Evolutionary conservation across 2,888 invertebrate genomes (phyloP).

Genomic region (Cristatella mucedo): DNA sequence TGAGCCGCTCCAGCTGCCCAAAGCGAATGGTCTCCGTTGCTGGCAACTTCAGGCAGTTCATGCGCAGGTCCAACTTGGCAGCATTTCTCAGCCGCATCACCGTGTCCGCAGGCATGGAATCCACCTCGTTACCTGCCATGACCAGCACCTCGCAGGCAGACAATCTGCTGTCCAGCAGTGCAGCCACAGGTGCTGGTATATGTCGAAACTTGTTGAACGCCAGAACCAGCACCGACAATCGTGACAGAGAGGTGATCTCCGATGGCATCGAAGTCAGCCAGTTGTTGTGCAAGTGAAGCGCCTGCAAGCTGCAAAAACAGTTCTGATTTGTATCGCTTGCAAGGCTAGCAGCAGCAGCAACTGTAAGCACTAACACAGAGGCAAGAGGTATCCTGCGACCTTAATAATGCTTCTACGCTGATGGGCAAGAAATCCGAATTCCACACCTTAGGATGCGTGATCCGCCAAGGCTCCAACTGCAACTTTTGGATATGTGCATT

Average conservation of each 20-base stretch:
- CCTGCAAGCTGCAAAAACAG: conserved; percentile 29
- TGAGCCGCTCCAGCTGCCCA: conserved; percentile 29
- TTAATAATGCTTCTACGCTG: too few relatives aligned
- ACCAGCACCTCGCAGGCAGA: conserved; percentile 25
- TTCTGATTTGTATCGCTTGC: too few relatives aligned
- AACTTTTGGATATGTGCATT: too few relatives aligned
- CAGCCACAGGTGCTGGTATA: conserved; percentile 28
- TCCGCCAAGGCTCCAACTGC: too few relatives aligned
- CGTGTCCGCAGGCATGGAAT: conserved; percentile 29
- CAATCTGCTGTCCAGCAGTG: conserved; percentile 22
- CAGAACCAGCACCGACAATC: conserved; percentile 30
- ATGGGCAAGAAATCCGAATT: too few relatives aligned
- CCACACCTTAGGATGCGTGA: too few relatives aligned
- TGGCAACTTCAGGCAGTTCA: conserved; percentile 30
- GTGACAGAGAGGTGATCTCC: conserved; percentile 25
- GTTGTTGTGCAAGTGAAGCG: conserved; percentile 37
- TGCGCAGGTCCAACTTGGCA: conserved; percentile 33
- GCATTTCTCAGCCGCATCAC: conserved; percentile 28
- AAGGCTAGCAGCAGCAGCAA: too few relatives aligned
- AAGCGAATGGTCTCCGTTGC: conserved; percentile 31
- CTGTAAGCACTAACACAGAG: too few relatives aligned
- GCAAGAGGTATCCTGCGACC: too few relatives aligned
- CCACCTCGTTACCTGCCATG: conserved; percentile 36
- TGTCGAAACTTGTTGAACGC: conserved; percentile 35
- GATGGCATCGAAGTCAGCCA: conserved; percentile 27